Evolutionary conservation across 2,113 vertebrate genomes (phyloP), one percentile per base, ranked within the genome.

Genomic region (Tursiops truncatus): DNA sequence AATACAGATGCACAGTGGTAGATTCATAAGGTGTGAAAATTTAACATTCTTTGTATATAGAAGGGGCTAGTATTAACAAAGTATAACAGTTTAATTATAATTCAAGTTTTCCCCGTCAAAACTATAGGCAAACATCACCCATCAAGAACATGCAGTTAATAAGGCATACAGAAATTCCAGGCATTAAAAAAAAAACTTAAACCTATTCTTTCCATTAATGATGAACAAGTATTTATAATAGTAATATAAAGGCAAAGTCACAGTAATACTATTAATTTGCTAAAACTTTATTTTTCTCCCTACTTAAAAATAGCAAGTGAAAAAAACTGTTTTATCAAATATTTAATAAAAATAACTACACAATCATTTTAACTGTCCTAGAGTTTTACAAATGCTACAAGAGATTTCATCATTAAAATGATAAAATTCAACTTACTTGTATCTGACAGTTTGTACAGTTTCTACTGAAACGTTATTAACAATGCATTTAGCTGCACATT

Each of bases 401-500:
- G 14, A 85, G 15, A 76, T 28, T 77, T 18, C 60, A 8, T 70
- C 50, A 74, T 88, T 73, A 44, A 96, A 96, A 94, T 58, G 84
- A 86, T 44, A 90, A 97, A 97, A 71, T 8, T 0, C 38, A 89
- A 99, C 99, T 98, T 99, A 99, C 99, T 99, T 99, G 92, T 99
- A 97, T 98, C 99, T 99, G 31, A 99, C 99, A 0, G 99, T 99
- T 95, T 99, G 99, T 77, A 99, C 99, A 0, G 99, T 99, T 98
- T 99, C 99, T 26, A 99, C 97, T 44, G 99, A 99, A 88, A 99
- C 99, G 94, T 98, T 99, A 76, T 98, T 99, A 73, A 99, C 99
- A 63, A 99, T 99, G 98, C 99, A 99, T 98, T 99, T 99, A 0
- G 99, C 99, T 47, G 99, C 99, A 70, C 98, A 98, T 98, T 99